These are phyloP conservation scores for Poecilia latipinna DNA, from an alignment of 2,113 vertebrate genomes.

Conservation along the genomic window DNA sequence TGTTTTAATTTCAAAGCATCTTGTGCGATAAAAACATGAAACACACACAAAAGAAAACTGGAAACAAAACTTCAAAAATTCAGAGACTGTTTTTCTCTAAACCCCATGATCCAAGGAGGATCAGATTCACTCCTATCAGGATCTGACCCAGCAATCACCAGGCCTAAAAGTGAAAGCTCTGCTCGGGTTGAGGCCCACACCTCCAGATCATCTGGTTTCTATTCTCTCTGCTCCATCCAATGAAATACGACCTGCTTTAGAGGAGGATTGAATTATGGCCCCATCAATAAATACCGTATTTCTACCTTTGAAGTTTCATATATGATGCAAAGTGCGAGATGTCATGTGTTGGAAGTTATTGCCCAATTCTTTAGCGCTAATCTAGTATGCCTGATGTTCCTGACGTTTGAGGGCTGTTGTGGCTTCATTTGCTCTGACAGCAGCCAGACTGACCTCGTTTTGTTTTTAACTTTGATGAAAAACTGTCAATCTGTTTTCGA, in stretches of 20 bases:
- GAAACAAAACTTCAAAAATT: constrained; percentile 1
- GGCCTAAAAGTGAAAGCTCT: constrained; percentile 51
- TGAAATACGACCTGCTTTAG: constrained; percentile 82
- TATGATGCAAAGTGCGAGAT: constrained; percentile 78
- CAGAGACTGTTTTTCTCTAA: constrained; percentile 29
- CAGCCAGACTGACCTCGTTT: constrained; percentile 51
- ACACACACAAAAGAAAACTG: neutral
- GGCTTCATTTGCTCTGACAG: constrained; percentile 78
- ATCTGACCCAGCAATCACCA: constrained; percentile 52
- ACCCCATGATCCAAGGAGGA: constrained; percentile 14
- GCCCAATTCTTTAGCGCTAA: constrained; percentile 75
- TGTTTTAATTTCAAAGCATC: neutral
- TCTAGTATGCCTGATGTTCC: constrained; percentile 70
- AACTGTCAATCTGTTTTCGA: constrained; percentile 63
- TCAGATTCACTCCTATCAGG: constrained; percentile 36
- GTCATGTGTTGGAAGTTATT: constrained; percentile 83
- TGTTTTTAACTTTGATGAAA: constrained; percentile 53
- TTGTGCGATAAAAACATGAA: neutral
- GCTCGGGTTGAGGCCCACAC: constrained; percentile 48
- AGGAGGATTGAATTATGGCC: constrained; percentile 79
- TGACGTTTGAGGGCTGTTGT: constrained; percentile 64
- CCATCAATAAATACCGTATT: constrained; percentile 83
- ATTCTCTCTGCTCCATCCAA: constrained; percentile 78
- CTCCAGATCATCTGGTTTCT: constrained; percentile 80
- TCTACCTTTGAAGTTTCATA: constrained; percentile 79